phyloP scores from a whole-genome alignment of 2,113 vertebrate genomes.

The Reinhardtius hippoglossoides region DNA sequence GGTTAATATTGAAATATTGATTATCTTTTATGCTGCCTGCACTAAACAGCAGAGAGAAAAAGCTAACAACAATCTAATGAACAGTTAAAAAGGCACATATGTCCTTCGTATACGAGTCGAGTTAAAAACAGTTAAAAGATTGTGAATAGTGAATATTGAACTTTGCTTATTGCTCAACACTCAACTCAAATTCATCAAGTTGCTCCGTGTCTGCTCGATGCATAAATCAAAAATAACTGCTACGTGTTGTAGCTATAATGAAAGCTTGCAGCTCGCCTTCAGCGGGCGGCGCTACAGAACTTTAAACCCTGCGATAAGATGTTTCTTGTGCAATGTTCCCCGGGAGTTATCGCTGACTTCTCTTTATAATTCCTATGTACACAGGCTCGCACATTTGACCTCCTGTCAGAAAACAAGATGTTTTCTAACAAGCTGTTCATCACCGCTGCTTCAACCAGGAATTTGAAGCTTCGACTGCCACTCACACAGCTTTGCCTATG shows the following conservation, averaged over 20 bases:
- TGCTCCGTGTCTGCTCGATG: background rate
- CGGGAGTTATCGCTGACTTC: background rate
- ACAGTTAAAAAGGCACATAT: background rate
- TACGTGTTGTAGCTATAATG: no score
- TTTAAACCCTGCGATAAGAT: background rate
- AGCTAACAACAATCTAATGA: background rate
- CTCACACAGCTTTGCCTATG: background rate
- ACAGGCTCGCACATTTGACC: background rate
- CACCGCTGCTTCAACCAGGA: background rate
- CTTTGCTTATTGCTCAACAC: no score
- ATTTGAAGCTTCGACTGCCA: background rate
- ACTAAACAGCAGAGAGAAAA: no score
- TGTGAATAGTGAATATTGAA: background rate
- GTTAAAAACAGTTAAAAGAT: background rate
- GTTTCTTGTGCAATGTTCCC: background rate
- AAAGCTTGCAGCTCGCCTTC: no score
- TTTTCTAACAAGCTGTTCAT: slow-evolving; percentile 1
- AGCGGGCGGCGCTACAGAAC: background rate
- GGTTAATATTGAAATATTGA: no score
- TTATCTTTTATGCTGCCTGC: no score
- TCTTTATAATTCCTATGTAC: background rate
- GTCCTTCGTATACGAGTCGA: background rate
- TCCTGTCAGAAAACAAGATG: background rate
- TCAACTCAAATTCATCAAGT: background rate
- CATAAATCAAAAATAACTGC: background rate